These are phyloP conservation scores for Calliopum simillimum DNA, from an alignment of 2,888 invertebrate genomes.

Conservation along the genomic window DNA sequence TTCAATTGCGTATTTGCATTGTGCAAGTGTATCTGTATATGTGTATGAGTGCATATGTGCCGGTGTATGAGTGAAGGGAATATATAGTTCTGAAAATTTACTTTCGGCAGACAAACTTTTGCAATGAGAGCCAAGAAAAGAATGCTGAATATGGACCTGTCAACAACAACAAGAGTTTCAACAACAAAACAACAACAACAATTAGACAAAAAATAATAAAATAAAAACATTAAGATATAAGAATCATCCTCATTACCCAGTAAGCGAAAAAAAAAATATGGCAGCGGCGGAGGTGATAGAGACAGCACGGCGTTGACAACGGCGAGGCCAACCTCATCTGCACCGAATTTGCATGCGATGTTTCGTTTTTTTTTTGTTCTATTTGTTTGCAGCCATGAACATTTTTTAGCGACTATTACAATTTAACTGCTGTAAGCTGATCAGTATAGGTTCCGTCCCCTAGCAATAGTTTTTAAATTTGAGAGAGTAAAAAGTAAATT, in stretches of 20 bases:
- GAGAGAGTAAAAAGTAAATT: too few species aligned
- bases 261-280: not conserved
- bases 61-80: not conserved
- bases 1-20: not conserved
- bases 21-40: not conserved
- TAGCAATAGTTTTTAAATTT: too few species aligned
- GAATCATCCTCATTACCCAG: conserved; percentile 8
- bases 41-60: too few species aligned
- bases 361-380: too few species aligned
- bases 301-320: not conserved
- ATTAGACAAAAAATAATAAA: not conserved
- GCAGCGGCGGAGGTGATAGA: not conserved
- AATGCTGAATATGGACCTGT: not conserved
- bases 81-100: conserved; percentile 11
- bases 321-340: too few species aligned
- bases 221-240: not conserved
- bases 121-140: conserved; percentile 1
- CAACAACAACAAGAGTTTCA: not conserved
- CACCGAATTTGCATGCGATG: too few species aligned
- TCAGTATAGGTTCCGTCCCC: too few species aligned
- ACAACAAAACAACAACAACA: conserved; percentile 8
- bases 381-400: not conserved
- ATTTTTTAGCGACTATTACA: not conserved
- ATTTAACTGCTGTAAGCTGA: not conserved
- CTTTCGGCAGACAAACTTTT: conserved; percentile 24